Evolutionary conservation across 2,888 invertebrate species (phyloP).

Genomic region (Drosophila bunnanda): DNA sequence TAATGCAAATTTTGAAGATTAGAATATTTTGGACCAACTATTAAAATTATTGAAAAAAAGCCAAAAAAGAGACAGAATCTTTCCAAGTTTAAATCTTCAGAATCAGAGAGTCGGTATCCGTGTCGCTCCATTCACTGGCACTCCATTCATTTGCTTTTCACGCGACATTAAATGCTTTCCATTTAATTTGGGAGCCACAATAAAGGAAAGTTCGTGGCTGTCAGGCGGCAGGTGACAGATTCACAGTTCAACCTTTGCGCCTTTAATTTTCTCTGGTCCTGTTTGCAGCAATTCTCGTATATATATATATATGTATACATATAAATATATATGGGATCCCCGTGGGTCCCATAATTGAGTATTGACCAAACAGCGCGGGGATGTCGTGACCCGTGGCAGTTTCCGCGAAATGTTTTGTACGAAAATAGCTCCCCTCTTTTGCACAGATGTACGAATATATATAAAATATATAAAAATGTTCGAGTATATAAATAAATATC

Average conservation of each 20-base stretch:
- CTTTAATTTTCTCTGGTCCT: conserved; percentile 33
- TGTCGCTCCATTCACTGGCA: conserved; percentile 50
- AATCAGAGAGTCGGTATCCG: conserved; percentile 50
- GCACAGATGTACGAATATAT: conserved; percentile 29
- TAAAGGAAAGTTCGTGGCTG: conserved; percentile 34
- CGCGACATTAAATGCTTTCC: conserved; percentile 68
- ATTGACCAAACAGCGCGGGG: conserved; percentile 71
- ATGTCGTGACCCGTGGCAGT: conserved; percentile 72
- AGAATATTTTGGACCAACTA: too few relatives aligned
- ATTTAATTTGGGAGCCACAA: conserved; percentile 47
- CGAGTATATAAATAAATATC: conserved; percentile 19
- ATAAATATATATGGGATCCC: conserved; percentile 6
- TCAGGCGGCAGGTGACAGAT: conserved; percentile 59
- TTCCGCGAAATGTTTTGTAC: conserved; percentile 46
- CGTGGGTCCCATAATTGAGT: conserved; percentile 54
- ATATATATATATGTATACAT: neutral
- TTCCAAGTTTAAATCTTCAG: conserved; percentile 18
- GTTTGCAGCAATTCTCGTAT: conserved; percentile 17
- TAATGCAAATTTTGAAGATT: too few relatives aligned
- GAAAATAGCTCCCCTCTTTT: conserved; percentile 30
- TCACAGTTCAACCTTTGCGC: conserved; percentile 62
- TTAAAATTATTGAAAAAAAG: too few relatives aligned
- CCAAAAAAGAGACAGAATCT: neutral
- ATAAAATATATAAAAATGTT: conserved; percentile 21
- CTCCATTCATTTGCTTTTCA: conserved; percentile 58